Percentiles rank a stretch among this genome's conserved stretches.
phyloP scores from a whole-genome alignment of 1,140 invertebrate genomes.

The Lasioglossum baleicum region DNA sequence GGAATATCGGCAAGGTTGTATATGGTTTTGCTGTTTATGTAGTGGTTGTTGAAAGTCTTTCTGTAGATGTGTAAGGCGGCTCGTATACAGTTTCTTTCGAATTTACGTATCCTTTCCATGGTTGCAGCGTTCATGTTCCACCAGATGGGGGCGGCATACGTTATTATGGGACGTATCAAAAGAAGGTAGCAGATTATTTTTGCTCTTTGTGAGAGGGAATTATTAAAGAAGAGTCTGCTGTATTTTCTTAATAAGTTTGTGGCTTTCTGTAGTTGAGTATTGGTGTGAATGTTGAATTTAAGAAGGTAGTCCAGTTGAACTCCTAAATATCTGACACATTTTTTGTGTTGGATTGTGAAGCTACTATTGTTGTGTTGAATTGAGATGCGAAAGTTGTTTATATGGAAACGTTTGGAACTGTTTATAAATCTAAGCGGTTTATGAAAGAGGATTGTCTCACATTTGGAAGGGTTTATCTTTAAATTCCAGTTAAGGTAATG shows the following conservation, averaged over 20 bases:
- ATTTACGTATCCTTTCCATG: not conserved
- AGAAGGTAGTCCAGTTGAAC: not conserved
- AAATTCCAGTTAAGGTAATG: conserved; percentile 53
- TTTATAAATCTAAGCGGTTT: not conserved
- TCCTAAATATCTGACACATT: not conserved
- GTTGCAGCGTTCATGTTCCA: not conserved
- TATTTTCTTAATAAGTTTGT: too few species aligned
- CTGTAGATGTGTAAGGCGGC: not conserved
- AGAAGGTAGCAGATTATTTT: not conserved
- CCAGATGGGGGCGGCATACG: not conserved
- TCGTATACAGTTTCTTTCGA: not conserved
- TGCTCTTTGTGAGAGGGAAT: not conserved
- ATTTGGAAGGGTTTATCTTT: conserved; percentile 46
- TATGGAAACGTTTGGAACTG: not conserved
- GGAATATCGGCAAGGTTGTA: too few species aligned
- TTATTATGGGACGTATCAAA: not conserved
- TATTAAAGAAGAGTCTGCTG: too few species aligned
- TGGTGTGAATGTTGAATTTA: not conserved
- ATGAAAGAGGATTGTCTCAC: conserved; percentile 54
- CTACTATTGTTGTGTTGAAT: not conserved
- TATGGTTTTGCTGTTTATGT: too few species aligned
- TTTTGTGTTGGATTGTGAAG: not conserved
- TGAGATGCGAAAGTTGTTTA: not conserved
- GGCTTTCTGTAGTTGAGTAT: not conserved
- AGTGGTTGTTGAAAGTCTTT: not conserved